phyloP scores from a whole-genome alignment of 2,797 vertebrate species.

The Psittacula echo region DNA sequence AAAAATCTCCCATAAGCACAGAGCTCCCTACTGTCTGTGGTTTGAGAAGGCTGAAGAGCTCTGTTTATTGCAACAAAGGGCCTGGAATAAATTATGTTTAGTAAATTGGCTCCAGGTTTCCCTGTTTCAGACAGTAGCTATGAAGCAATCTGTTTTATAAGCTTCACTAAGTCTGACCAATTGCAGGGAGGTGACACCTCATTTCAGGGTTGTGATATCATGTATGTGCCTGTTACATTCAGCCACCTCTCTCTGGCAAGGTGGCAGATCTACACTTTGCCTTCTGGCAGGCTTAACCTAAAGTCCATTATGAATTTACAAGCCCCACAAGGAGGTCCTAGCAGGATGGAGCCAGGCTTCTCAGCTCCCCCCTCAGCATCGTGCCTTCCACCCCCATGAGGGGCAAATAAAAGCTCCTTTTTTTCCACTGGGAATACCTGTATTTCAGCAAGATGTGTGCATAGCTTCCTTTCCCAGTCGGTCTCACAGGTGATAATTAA shows the following conservation, averaged over 20 bases:
- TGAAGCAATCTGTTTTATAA: slow-evolving; percentile 53
- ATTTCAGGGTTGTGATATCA: slow-evolving; percentile 38
- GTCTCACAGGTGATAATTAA: slow-evolving; percentile 49
- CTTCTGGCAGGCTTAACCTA: not conserved
- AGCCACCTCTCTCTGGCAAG: not conserved
- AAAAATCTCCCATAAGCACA: slow-evolving; percentile 60
- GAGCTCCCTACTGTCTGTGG: slow-evolving; percentile 61
- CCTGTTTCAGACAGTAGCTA: slow-evolving; percentile 75
- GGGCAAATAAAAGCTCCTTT: slow-evolving; percentile 40
- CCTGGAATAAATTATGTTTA: slow-evolving; percentile 75
- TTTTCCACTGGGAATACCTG: slow-evolving; percentile 21
- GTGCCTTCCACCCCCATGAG: fast-evolving
- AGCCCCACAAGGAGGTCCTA: not conserved
- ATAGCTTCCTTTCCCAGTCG: not conserved
- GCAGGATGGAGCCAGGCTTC: slow-evolving; percentile 25
- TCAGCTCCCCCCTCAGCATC: not conserved
- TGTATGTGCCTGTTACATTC: not conserved
- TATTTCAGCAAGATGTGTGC: not conserved
- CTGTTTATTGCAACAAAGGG: slow-evolving; percentile 70
- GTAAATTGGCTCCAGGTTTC: slow-evolving; percentile 76
- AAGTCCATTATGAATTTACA: not conserved
- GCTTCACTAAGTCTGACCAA: slow-evolving; percentile 59
- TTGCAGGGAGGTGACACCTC: slow-evolving; percentile 61
- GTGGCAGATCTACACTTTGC: not conserved
- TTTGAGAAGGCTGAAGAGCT: slow-evolving; percentile 71